Percentiles rank a stretch among this genome's conserved stretches.
Evolutionary conservation across 2,113 vertebrate genomes (phyloP).

Genomic region (Aramus guarauna): DNA sequence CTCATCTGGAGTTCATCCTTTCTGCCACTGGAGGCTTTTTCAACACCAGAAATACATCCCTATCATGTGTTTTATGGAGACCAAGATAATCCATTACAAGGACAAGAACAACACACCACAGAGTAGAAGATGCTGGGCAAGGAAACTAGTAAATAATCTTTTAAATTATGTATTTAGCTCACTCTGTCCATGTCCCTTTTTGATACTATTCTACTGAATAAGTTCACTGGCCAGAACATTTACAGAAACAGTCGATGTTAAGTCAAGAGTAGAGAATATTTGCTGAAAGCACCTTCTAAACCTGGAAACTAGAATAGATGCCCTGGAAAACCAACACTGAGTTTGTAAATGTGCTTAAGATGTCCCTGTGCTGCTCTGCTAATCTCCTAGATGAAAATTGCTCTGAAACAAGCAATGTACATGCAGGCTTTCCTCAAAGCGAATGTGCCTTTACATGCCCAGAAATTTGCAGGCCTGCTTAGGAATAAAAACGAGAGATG

Average conservation of each 20-base stretch:
- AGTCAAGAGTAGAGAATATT: neutral
- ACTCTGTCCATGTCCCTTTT: neutral
- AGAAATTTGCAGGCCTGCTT: slow-evolving; percentile 37
- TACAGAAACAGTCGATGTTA: slow-evolving; percentile 1
- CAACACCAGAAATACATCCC: slow-evolving; percentile 14
- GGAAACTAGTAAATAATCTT: neutral
- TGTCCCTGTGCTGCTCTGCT: slow-evolving; percentile 1
- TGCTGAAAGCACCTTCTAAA: slow-evolving; percentile 10
- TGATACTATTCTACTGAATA: neutral
- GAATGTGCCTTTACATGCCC: slow-evolving; percentile 22
- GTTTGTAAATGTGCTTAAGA: slow-evolving; percentile 17
- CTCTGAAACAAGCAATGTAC: slow-evolving; percentile 3
- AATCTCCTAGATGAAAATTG: slow-evolving; percentile 22
- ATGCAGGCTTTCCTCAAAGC: slow-evolving; percentile 4
- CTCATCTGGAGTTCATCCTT: slow-evolving; percentile 25
- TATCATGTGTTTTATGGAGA: slow-evolving; percentile 8
- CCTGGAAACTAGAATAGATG: slow-evolving; percentile 2
- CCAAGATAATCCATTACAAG: slow-evolving; percentile 10
- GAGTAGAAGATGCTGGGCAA: neutral
- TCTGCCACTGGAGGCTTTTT: slow-evolving; percentile 21
- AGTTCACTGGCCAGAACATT: neutral
- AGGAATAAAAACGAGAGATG: slow-evolving; percentile 29
- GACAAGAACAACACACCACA: neutral
- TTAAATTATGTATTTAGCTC: slow-evolving; percentile 25
- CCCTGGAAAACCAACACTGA: slow-evolving; percentile 4